Evolutionary conservation across 2,797 vertebrate genomes (phyloP).

Genomic region (Lutjanus campechanus): DNA sequence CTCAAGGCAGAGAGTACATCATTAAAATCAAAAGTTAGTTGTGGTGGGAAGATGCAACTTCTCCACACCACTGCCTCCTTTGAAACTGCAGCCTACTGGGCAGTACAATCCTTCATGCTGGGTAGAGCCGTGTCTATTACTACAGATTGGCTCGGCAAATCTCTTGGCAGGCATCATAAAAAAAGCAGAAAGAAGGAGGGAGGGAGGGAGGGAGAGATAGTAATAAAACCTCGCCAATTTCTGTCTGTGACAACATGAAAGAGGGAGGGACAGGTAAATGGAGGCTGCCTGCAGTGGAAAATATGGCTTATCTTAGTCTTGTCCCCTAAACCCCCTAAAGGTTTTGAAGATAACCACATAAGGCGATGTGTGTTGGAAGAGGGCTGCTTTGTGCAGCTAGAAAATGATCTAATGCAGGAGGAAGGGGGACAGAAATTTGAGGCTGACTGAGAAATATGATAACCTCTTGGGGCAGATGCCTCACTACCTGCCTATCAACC

Average conservation of each 20-base stretch:
- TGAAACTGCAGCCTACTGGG: constrained; percentile 69
- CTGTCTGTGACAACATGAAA: constrained; percentile 67
- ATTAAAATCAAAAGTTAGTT: constrained; percentile 71
- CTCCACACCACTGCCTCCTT: constrained; percentile 64
- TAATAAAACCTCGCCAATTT: constrained; percentile 69
- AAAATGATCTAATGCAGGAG: constrained; percentile 57
- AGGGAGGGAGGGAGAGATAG: constrained; percentile 35
- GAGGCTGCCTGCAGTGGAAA: constrained; percentile 50
- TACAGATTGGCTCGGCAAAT: constrained; percentile 63
- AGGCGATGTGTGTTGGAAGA: constrained; percentile 35
- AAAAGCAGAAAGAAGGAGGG: constrained; percentile 13
- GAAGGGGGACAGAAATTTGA: constrained; percentile 60
- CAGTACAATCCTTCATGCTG: constrained; percentile 63
- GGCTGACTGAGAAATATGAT: constrained; percentile 63
- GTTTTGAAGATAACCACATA: constrained; percentile 59
- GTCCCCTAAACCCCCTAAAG: constrained; percentile 46
- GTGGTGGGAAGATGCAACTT: constrained; percentile 49
- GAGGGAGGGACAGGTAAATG: constrained; percentile 60
- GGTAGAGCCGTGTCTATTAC: constrained; percentile 63
- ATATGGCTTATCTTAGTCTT: constrained; percentile 62
- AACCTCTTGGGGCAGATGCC: constrained; percentile 41
- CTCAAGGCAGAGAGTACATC: constrained; percentile 60
- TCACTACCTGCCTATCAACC: constrained; percentile 37
- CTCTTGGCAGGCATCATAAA: constrained; percentile 58
- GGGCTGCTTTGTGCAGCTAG: constrained; percentile 47